Evolutionary conservation across 2,888 invertebrate genomes (phyloP).

Genomic region (Geotrupes spiniger): DNA sequence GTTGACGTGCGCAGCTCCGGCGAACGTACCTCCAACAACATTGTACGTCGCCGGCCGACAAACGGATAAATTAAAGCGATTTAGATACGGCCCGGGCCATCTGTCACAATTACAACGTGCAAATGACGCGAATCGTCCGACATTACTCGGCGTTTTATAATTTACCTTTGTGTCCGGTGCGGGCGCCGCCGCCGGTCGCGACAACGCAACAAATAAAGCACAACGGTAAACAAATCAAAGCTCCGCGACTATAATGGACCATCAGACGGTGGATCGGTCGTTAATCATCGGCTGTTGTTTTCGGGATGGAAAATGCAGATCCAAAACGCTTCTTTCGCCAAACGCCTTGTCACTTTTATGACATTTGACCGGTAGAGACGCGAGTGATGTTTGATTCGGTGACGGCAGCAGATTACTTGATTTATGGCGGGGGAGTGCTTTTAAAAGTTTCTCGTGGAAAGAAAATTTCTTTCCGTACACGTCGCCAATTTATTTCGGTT

Average conservation of each 20-base stretch:
- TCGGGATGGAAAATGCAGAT: conserved; percentile 6
- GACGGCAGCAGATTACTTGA: conserved; percentile 20
- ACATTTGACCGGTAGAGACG: conserved; percentile 19
- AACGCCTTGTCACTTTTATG: conserved; percentile 13
- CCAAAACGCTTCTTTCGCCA: conserved; percentile 10
- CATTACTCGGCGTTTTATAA: conserved; percentile 30
- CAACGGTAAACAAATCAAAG: conserved; percentile 33
- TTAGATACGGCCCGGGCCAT: too few relatives aligned
- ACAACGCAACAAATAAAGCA: conserved; percentile 29
- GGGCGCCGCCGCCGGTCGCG: conserved; percentile 21
- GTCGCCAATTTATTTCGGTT: too few relatives aligned
- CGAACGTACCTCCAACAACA: too few relatives aligned
- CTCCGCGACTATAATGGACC: conserved; percentile 31
- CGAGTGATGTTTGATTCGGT: conserved; percentile 13
- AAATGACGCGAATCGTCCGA: conserved; percentile 24
- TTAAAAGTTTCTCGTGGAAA: too few relatives aligned
- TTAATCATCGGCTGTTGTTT: conserved; percentile 18
- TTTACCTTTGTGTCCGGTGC: conserved; percentile 32
- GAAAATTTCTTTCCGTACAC: too few relatives aligned
- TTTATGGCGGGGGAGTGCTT: too few relatives aligned
- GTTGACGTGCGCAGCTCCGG: too few relatives aligned
- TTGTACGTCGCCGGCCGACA: too few relatives aligned
- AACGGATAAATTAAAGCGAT: too few relatives aligned
- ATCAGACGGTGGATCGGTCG: conserved; percentile 27
- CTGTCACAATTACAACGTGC: conserved; percentile 10